Evolutionary conservation across 2,888 invertebrate species (phyloP).

Genomic region (Sicus ferrugineus): DNA sequence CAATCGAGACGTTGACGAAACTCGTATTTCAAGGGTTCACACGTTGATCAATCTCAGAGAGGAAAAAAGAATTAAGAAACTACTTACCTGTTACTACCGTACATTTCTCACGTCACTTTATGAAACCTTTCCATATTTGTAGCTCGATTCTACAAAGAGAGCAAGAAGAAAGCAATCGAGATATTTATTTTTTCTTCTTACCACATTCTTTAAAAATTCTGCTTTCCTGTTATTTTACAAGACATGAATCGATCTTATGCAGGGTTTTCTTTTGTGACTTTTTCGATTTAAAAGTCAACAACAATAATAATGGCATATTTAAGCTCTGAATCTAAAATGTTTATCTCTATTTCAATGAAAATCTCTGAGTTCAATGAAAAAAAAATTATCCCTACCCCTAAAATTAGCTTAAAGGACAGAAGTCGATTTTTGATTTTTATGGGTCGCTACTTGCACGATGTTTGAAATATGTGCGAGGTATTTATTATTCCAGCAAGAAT

Average conservation of each 20-base stretch:
- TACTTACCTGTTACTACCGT: no score
- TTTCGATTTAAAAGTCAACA: no score
- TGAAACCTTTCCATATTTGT: not conserved
- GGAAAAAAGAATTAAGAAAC: not conserved
- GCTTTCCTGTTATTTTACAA: constrained; percentile 23
- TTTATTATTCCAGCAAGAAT: no score
- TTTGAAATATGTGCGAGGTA: no score
- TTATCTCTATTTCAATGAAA: no score
- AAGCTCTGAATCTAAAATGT: no score
- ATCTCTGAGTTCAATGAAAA: no score
- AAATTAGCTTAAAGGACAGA: no score
- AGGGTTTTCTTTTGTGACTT: not conserved
- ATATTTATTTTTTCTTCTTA: not conserved
- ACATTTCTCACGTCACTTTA: not conserved
- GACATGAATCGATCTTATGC: constrained; percentile 18
- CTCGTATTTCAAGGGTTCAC: constrained; percentile 32
- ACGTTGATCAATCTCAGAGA: constrained; percentile 6
- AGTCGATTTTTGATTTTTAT: no score
- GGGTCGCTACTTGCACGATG: no score
- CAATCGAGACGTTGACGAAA: constrained; percentile 31
- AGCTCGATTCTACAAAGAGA: not conserved
- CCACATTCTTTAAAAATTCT: constrained; percentile 3
- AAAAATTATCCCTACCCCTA: no score
- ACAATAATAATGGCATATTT: no score
- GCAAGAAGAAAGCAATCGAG: not conserved